Percentiles rank a stretch among this genome's conserved stretches.
phyloP scores from a whole-genome alignment of 2,888 invertebrate genomes.

The Rosalia funebris region DNA sequence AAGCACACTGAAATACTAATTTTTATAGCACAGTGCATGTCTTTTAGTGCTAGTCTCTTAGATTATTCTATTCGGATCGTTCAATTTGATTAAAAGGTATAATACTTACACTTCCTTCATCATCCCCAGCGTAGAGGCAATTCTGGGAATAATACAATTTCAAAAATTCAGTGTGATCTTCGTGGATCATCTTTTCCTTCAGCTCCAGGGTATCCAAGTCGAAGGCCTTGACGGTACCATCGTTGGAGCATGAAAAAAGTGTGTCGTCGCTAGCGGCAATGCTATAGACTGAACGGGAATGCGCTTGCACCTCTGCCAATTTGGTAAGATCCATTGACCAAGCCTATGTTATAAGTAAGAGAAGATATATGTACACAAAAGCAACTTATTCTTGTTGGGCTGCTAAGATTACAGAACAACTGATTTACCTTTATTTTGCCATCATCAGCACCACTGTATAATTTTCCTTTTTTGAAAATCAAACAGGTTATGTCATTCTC shows the following conservation, averaged over 20 bases:
- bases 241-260: slow-evolving; percentile 72
- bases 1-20: neutral
- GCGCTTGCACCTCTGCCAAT: slow-evolving; percentile 66
- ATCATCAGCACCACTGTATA: slow-evolving; percentile 66
- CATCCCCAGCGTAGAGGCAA: slow-evolving; percentile 71
- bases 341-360: slow-evolving; percentile 59
- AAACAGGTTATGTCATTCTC: neutral
- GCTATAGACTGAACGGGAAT: slow-evolving; percentile 71
- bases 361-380: no score
- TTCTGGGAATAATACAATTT: slow-evolving; percentile 60
- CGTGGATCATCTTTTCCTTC: slow-evolving; percentile 54
- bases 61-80: no score
- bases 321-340: slow-evolving; percentile 65
- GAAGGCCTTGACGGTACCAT: slow-evolving; percentile 72
- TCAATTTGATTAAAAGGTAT: no score
- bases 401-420: no score
- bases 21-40: neutral
- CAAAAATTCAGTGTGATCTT: slow-evolving; percentile 63
- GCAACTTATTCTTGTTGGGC: no score
- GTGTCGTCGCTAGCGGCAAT: slow-evolving; percentile 67
- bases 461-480: slow-evolving; percentile 59
- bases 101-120: slow-evolving; percentile 70
- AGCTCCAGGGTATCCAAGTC: slow-evolving; percentile 62
- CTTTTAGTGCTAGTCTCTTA: no score
- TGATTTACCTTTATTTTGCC: slow-evolving; percentile 67